Conservation (phyloP, 2,797 vertebrate genomes). For the Notamacropus eugenii region DNA sequence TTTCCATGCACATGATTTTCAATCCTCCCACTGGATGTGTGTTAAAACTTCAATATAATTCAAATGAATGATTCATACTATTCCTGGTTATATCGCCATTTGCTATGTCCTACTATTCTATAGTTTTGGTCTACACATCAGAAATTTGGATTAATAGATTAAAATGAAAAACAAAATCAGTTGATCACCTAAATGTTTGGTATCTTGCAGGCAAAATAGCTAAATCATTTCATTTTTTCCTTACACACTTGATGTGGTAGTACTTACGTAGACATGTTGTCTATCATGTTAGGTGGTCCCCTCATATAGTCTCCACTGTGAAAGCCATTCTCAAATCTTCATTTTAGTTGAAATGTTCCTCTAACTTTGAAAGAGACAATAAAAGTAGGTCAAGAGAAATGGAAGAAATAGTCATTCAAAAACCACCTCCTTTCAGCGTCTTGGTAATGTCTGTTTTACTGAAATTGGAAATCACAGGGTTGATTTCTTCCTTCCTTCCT, state of each 20-base stretch:
- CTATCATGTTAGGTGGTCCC: slow-evolving; percentile 11
- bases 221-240: slow-evolving; percentile 42
- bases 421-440: neutral
- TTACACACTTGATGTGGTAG: neutral
- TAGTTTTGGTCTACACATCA: slow-evolving; percentile 58
- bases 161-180: slow-evolving; percentile 52
- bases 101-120: slow-evolving; percentile 1
- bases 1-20: neutral
- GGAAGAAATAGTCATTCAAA: neutral
- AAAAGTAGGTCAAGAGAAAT: neutral
- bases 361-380: slow-evolving; percentile 20
- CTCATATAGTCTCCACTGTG: slow-evolving; percentile 36
- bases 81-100: neutral
- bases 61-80: neutral
- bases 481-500: too few relatives aligned
- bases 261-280: neutral
- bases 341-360: slow-evolving; percentile 52
- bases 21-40: neutral
- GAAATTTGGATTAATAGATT: slow-evolving; percentile 18
- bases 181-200: slow-evolving; percentile 50
- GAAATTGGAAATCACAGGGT: neutral
- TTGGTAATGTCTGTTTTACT: neutral
- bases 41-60: neutral
- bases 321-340: slow-evolving; percentile 34
- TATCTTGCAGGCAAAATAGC: slow-evolving; percentile 47